These are phyloP conservation scores for Steatornis caripensis DNA, from an alignment of 2,113 vertebrate species.

Conservation along the genomic window DNA sequence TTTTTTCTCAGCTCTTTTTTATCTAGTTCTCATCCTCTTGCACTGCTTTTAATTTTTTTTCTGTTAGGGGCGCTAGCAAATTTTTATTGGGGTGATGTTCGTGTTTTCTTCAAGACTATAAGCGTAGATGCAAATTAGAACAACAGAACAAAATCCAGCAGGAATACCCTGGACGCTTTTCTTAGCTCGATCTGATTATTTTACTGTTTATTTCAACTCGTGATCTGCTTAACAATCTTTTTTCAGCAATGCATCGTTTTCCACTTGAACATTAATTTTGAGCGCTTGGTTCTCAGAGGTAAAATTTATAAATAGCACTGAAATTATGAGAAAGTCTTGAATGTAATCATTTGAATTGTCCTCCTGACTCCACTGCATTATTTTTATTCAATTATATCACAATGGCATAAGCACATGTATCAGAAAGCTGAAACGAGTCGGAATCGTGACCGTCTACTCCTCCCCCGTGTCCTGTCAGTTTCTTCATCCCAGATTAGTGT, in stretches of 20 bases:
- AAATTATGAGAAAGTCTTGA: not conserved
- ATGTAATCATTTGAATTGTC: not conserved
- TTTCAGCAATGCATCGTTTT: not conserved
- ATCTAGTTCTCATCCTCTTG: not conserved
- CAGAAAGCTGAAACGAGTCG: not conserved
- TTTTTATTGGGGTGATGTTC: not conserved
- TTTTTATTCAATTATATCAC: slow-evolving; percentile 10
- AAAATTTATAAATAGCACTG: slow-evolving; percentile 8
- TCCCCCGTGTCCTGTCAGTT: slow-evolving; percentile 65
- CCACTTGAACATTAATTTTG: not conserved
- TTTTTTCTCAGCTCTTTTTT: not conserved
- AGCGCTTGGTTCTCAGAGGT: not conserved
- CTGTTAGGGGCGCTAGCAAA: not conserved
- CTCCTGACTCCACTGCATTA: not conserved
- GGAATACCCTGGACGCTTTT: not conserved
- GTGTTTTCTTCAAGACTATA: not conserved
- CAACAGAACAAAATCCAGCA: not conserved
- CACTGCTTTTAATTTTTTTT: not conserved
- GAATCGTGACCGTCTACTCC: slow-evolving; percentile 28
- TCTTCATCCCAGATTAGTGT: slow-evolving; percentile 64
- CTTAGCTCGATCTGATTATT: not conserved
- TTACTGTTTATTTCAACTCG: not conserved
- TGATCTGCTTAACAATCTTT: not conserved
- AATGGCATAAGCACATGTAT: not conserved
- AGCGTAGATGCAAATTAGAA: not conserved